phyloP scores from a whole-genome alignment of 1,140 invertebrate species.

The Bombus superbus region DNA sequence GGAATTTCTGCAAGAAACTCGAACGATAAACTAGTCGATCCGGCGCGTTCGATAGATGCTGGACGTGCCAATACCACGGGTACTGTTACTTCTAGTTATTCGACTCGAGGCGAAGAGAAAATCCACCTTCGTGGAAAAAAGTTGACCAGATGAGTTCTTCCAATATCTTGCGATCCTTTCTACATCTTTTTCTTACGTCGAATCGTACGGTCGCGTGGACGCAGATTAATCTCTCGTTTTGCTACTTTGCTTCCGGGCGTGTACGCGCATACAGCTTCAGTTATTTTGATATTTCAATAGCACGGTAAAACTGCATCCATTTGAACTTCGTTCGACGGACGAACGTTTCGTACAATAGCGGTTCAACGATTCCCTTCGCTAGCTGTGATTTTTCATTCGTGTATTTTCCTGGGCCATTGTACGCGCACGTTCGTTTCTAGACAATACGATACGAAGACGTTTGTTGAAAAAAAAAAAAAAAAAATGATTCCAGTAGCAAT shows the following conservation, averaged over 20 bases:
- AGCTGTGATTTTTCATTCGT: not conserved
- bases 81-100: conserved; percentile 68
- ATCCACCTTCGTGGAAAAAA: not conserved
- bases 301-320: not conserved
- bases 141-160: not conserved
- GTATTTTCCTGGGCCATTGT: not conserved
- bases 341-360: not conserved
- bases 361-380: not conserved
- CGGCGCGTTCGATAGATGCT: conserved; percentile 17
- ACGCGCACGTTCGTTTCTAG: too few species aligned
- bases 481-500: not conserved
- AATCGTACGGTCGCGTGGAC: not conserved
- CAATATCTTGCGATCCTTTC: not conserved
- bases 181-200: not conserved
- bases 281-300: too few species aligned
- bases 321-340: too few species aligned
- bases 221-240: too few species aligned
- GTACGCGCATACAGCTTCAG: too few species aligned
- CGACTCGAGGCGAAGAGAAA: conserved; percentile 53
- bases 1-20: conserved; percentile 34
- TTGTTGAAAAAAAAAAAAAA: too few species aligned
- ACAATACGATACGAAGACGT: too few species aligned
- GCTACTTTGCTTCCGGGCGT: not conserved
- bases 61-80: conserved; percentile 49
- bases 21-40: conserved; percentile 39